These are phyloP conservation scores for Lasioglossum leucozonium DNA, from an alignment of 2,888 invertebrate genomes.

Conservation along the genomic window DNA sequence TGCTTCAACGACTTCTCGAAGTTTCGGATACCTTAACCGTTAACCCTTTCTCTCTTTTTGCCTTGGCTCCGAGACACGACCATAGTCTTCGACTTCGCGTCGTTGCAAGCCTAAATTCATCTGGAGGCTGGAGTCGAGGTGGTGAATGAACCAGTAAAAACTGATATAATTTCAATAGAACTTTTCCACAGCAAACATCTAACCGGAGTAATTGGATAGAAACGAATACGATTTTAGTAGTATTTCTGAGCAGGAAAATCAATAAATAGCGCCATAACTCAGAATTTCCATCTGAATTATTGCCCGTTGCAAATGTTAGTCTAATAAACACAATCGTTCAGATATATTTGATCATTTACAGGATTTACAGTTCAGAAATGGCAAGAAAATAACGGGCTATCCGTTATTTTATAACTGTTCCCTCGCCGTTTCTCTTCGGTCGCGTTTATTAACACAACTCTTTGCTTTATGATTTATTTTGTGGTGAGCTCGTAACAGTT, in stretches of 20 bases:
- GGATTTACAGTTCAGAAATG: neutral
- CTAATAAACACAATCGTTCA: neutral
- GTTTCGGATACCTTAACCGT: neutral
- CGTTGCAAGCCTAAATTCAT: neutral
- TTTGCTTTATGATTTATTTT: conserved; percentile 1
- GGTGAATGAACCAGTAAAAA: too few species aligned
- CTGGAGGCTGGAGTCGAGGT: neutral
- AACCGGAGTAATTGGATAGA: neutral
- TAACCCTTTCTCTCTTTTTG: neutral
- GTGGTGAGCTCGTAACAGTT: neutral
- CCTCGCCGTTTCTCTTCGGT: neutral
- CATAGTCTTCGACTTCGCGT: neutral
- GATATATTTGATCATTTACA: neutral
- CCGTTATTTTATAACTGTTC: neutral
- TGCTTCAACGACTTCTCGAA: neutral
- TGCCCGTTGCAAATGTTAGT: neutral
- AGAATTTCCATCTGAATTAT: neutral
- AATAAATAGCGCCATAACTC: neutral
- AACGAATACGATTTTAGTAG: neutral
- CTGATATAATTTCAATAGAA: neutral
- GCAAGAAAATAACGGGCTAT: neutral
- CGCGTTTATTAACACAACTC: conserved; percentile 4
- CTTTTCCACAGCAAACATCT: neutral
- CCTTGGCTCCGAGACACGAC: neutral
- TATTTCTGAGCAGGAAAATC: neutral